Evolutionary conservation across 2,888 invertebrate species (phyloP).

Genomic region (Quadroppia sp.): DNA sequence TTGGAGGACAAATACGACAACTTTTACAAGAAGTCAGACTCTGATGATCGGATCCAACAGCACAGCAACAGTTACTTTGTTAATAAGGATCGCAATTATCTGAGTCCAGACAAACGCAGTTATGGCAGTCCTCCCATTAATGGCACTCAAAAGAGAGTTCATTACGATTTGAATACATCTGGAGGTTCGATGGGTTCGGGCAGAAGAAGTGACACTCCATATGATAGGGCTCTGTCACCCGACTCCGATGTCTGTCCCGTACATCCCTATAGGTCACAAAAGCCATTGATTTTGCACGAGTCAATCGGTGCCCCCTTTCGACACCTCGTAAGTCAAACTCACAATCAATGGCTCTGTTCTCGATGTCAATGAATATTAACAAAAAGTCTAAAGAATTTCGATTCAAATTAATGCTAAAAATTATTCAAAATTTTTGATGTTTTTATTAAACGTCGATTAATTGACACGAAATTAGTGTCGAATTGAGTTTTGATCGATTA

Average conservation of each 20-base stretch:
- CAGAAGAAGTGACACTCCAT: not conserved
- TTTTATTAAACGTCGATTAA: too few relatives aligned
- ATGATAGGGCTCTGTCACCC: not conserved
- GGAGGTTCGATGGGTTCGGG: not conserved
- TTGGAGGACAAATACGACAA: not conserved
- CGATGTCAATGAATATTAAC: too few relatives aligned
- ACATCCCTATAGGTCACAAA: not conserved
- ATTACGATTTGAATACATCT: constrained; percentile 1
- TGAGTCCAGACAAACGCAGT: not conserved
- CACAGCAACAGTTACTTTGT: constrained; percentile 22
- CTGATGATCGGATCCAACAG: not conserved
- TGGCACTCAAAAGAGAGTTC: not conserved
- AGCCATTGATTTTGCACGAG: constrained; percentile 13
- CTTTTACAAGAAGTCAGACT: not conserved
- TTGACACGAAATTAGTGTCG: not conserved
- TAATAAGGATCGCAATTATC: not conserved
- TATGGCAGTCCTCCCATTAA: not conserved
- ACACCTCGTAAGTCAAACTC: constrained; percentile 4
- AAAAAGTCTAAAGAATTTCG: too few relatives aligned
- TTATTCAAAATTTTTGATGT: too few relatives aligned
- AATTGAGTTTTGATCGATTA: not conserved
- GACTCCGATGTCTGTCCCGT: not conserved
- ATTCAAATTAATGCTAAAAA: too few relatives aligned
- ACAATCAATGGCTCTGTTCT: not conserved
- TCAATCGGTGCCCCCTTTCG: not conserved